Evolutionary conservation across 2,888 invertebrate species (phyloP).

Genomic region (Onchidella celtica): DNA sequence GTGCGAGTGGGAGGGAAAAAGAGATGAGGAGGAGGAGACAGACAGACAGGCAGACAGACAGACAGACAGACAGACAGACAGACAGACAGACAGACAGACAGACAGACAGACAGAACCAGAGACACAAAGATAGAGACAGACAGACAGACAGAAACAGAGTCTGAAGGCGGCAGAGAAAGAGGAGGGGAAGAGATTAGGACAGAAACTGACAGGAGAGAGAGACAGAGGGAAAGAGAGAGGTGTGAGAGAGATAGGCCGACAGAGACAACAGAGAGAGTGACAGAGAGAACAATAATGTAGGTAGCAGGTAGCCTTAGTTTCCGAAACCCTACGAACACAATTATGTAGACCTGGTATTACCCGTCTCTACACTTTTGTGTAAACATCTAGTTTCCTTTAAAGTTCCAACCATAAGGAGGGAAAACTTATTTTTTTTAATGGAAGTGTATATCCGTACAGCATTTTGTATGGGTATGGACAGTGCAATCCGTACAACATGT

Average conservation of each 20-base stretch:
- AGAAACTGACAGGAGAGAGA: conserved; percentile 4
- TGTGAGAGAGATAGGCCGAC: not conserved
- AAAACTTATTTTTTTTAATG: too few species aligned
- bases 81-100: not conserved
- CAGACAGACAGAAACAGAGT: not conserved
- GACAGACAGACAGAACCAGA: not conserved
- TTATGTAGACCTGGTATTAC: too few species aligned
- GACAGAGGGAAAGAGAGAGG: not conserved
- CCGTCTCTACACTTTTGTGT: too few species aligned
- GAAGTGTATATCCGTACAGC: too few species aligned
- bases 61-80: conserved; percentile 17
- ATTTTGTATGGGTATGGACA: too few species aligned
- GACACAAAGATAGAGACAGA: not conserved
- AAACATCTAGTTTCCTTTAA: too few species aligned
- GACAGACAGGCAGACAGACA: too few species aligned
- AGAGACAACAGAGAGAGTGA: not conserved
- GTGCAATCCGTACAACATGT: too few species aligned
- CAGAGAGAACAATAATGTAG: not conserved
- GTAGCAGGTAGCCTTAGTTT: too few species aligned
- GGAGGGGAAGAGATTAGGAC: not conserved
- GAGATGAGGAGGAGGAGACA: conserved; percentile 26
- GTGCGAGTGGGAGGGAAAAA: conserved; percentile 13
- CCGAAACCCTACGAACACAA: too few species aligned
- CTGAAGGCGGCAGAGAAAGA: not conserved
- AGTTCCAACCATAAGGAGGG: too few species aligned